phyloP scores from a whole-genome alignment of 2,113 vertebrate species.

The Rousettus leschenaultii region DNA sequence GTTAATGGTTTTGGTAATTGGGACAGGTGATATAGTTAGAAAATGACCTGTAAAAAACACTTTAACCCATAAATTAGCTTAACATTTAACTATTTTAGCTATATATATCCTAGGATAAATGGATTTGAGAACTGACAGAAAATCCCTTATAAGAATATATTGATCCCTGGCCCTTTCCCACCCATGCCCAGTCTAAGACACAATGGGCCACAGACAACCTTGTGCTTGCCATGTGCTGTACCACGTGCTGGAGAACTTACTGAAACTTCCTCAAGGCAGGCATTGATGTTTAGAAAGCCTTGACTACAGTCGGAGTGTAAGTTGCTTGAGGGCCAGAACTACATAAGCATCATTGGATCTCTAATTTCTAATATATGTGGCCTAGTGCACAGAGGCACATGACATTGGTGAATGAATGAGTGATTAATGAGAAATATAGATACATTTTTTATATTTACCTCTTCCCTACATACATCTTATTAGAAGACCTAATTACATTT shows the following conservation, averaged over 20 bases:
- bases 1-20: not conserved
- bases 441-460: not conserved
- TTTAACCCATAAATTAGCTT: not conserved
- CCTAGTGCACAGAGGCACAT: not conserved
- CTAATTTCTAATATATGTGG: not conserved
- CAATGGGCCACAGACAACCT: not conserved
- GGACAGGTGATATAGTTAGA: not conserved
- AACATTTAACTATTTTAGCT: not conserved
- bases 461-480: not conserved
- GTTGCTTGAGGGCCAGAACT: not conserved
- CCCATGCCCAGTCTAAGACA: not conserved
- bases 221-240: not conserved
- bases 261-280: not conserved
- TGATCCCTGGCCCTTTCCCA: not conserved
- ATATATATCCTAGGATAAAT: not conserved
- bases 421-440: not conserved
- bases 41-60: slow-evolving; percentile 11
- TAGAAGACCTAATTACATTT: slow-evolving; percentile 58
- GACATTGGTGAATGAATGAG: not conserved
- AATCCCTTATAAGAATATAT: not conserved
- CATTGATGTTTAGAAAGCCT: not conserved
- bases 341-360: not conserved
- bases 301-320: not conserved
- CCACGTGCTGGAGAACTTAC: not conserved
- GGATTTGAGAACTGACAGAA: not conserved